These are phyloP conservation scores for Gobionotothen gibberifrons DNA, from an alignment of 2,797 vertebrate genomes.

Conservation along the genomic window DNA sequence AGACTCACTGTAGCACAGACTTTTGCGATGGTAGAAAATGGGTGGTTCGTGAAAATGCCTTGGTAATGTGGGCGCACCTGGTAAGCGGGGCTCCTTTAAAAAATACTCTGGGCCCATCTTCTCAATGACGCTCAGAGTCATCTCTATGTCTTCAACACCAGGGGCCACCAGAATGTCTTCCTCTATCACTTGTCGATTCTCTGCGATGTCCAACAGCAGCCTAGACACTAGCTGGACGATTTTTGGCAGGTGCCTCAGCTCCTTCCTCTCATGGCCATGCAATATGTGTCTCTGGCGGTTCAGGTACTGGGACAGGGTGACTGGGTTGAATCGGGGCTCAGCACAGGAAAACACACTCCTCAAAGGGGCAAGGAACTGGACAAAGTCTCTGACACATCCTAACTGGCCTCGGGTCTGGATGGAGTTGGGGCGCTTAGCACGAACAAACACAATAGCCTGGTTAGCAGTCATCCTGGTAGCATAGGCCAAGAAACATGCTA, in stretches of 20 bases:
- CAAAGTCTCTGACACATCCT: conserved; percentile 91
- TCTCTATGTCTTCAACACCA: conserved; percentile 88
- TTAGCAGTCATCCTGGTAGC: conserved; percentile 93
- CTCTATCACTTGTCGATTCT: conserved; percentile 90
- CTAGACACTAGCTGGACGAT: conserved; percentile 90
- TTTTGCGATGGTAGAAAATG: conserved; percentile 88
- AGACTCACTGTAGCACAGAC: conserved; percentile 94
- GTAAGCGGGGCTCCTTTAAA: conserved; percentile 72
- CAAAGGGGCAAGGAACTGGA: conserved; percentile 91
- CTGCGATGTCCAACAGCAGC: conserved; percentile 90
- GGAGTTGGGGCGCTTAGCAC: conserved; percentile 93
- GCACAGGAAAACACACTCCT: conserved; percentile 91
- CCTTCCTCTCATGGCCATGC: conserved; percentile 92
- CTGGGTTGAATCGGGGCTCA: conserved; percentile 83
- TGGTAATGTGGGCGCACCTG: conserved; percentile 69
- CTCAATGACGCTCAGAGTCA: conserved; percentile 80
- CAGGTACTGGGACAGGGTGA: conserved; percentile 92
- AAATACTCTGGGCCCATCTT: conserved; percentile 76
- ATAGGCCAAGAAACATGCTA: conserved; percentile 95
- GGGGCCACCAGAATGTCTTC: conserved; percentile 87
- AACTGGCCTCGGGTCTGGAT: conserved; percentile 96
- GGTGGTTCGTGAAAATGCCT: conserved; percentile 83
- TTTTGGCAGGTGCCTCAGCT: conserved; percentile 92
- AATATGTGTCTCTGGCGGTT: conserved; percentile 93
- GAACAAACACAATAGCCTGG: conserved; percentile 93